phyloP scores from a whole-genome alignment of 2,113 vertebrate species.

The Copsychus sechellarum region DNA sequence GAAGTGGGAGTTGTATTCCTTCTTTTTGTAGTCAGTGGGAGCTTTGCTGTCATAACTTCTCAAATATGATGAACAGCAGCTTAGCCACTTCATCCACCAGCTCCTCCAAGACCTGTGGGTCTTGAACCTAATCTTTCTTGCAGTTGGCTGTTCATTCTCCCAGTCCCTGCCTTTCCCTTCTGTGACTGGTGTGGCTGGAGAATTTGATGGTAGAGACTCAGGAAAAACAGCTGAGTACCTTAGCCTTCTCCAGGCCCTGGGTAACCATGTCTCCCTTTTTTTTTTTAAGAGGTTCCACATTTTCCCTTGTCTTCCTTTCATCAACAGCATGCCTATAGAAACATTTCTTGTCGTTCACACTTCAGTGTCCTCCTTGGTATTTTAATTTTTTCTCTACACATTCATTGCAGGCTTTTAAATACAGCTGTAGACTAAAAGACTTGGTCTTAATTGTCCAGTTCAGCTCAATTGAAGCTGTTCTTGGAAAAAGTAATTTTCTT shows the following conservation, averaged over 20 bases:
- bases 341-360: background rate
- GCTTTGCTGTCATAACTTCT: background rate
- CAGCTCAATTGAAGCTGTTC: background rate
- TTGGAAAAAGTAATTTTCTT: conserved; percentile 7
- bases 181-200: background rate
- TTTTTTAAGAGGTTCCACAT: background rate
- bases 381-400: background rate
- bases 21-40: fast-evolving
- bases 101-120: background rate
- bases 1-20: background rate
- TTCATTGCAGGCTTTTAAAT: background rate
- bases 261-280: background rate
- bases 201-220: background rate
- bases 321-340: fast-evolving
- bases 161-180: background rate
- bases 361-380: background rate
- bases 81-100: background rate
- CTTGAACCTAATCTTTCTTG: background rate
- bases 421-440: background rate
- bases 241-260: background rate
- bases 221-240: background rate
- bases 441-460: background rate
- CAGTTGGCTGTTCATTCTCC: background rate
- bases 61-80: background rate
- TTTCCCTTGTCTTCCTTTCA: background rate